Evolutionary conservation across 2,797 vertebrate species (phyloP).

Genomic region (Cuniculus paca): DNA sequence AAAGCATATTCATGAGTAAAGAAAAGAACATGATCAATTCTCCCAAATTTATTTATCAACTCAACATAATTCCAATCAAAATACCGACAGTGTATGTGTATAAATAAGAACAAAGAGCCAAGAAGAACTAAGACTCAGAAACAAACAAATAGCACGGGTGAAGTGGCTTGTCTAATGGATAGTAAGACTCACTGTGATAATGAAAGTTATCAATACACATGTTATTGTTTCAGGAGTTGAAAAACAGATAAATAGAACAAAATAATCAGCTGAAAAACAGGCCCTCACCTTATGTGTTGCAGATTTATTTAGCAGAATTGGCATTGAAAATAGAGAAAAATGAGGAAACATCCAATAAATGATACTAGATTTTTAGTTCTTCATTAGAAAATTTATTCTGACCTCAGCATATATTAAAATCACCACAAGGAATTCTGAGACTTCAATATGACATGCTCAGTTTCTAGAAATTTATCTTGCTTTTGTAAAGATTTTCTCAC

Average conservation of each 20-base stretch:
- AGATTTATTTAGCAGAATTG: not conserved
- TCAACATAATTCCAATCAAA: not conserved
- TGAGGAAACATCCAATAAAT: not conserved
- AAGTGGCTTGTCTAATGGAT: not conserved
- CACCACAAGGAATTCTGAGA: not conserved
- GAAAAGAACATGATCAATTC: not conserved
- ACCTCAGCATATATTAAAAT: slow-evolving; percentile 4
- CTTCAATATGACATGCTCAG: not conserved
- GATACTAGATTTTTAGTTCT: not conserved
- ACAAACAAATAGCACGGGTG: not conserved
- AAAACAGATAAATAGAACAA: not conserved
- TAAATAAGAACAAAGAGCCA: not conserved
- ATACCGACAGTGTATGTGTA: not conserved
- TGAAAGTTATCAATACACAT: not conserved
- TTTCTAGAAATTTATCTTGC: not conserved
- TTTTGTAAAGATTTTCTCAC: not conserved
- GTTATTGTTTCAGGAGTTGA: not conserved
- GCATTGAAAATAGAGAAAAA: slow-evolving; percentile 17
- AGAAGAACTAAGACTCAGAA: not conserved
- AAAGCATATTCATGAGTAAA: not conserved
- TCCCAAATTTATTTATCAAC: not conserved
- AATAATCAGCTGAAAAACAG: slow-evolving; percentile 12
- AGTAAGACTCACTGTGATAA: not conserved
- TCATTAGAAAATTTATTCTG: not conserved
- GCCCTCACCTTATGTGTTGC: not conserved